A percentile compares a stretch with the other conserved stretches of the same genome.
Evolutionary conservation across 1,140 invertebrate genomes (phyloP).

Genomic region (Anoplolepis gracilipes): DNA sequence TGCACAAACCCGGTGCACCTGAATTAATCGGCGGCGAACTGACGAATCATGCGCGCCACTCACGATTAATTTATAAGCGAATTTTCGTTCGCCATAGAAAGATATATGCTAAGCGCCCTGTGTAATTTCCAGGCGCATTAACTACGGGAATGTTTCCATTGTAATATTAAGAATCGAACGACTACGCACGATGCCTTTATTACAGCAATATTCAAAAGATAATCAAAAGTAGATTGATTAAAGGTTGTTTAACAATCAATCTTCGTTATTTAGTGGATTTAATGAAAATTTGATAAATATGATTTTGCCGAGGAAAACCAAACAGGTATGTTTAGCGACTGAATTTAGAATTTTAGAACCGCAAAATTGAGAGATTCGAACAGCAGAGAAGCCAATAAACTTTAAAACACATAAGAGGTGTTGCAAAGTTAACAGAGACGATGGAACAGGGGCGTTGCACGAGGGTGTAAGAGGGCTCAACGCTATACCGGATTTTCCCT

Average conservation of each 20-base stretch:
- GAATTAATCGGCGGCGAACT: constrained; percentile 66
- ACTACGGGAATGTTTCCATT: constrained; percentile 13
- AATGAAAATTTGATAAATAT: neutral
- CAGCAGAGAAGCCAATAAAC: neutral
- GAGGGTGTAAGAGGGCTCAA: constrained; percentile 44
- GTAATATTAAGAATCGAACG: constrained; percentile 37
- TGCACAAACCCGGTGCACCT: constrained; percentile 65
- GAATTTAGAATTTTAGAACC: neutral
- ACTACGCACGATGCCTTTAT: neutral
- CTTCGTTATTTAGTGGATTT: neutral
- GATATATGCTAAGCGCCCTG: constrained; percentile 50
- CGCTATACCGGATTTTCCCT: constrained; percentile 71
- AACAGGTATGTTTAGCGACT: neutral
- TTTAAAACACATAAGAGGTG: constrained; percentile 17
- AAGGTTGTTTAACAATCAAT: neutral
- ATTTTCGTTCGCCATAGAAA: constrained; percentile 61
- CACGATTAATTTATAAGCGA: constrained; percentile 67
- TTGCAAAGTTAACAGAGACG: constrained; percentile 22
- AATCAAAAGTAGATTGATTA: neutral
- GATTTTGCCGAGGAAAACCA: neutral
- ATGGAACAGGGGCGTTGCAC: constrained; percentile 61
- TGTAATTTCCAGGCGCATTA: constrained; percentile 43
- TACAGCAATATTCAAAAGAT: neutral
- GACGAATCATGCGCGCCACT: constrained; percentile 48
- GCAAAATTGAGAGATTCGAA: constrained; percentile 4